These are phyloP conservation scores for Holothuria scabra DNA, from an alignment of 53 echinoderm and acorn worm species.

Conservation along the genomic window DNA sequence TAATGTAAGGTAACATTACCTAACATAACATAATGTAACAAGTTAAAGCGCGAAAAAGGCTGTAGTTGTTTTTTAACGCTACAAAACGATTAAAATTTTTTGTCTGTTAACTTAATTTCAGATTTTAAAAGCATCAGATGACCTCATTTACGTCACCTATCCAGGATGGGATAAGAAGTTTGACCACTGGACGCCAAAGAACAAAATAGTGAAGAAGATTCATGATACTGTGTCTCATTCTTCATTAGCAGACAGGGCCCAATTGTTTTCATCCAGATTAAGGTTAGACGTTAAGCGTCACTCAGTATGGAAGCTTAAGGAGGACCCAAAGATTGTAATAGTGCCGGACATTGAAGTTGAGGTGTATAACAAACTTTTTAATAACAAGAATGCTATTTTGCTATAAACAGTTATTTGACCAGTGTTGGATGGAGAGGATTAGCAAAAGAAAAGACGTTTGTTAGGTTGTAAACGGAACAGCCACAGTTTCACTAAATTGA, in stretches of 20 bases:
- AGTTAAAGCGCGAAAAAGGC: no score
- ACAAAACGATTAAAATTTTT: no score
- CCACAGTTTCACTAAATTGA: not conserved
- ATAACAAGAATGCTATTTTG: not conserved
- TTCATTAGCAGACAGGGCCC: conserved; percentile 17
- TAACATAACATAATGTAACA: no score
- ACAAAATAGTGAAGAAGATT: not conserved
- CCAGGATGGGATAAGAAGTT: conserved; percentile 6
- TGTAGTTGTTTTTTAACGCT: no score
- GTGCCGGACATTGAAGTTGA: conserved; percentile 11
- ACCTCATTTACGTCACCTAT: conserved; percentile 8
- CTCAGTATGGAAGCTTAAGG: not conserved
- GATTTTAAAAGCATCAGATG: not conserved
- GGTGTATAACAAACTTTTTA: not conserved
- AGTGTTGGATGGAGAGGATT: not conserved
- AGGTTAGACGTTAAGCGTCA: conserved; percentile 25
- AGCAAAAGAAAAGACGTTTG: not conserved
- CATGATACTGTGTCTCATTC: not conserved
- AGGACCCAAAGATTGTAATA: conserved; percentile 30
- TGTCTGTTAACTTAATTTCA: no score
- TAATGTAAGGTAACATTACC: no score
- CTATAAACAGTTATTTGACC: not conserved
- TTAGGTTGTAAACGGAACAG: not conserved
- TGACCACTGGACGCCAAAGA: conserved; percentile 22
- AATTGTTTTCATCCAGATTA: conserved; percentile 6